These are phyloP conservation scores for Callipepla californica DNA, from an alignment of 2,113 vertebrate species.

Conservation along the genomic window DNA sequence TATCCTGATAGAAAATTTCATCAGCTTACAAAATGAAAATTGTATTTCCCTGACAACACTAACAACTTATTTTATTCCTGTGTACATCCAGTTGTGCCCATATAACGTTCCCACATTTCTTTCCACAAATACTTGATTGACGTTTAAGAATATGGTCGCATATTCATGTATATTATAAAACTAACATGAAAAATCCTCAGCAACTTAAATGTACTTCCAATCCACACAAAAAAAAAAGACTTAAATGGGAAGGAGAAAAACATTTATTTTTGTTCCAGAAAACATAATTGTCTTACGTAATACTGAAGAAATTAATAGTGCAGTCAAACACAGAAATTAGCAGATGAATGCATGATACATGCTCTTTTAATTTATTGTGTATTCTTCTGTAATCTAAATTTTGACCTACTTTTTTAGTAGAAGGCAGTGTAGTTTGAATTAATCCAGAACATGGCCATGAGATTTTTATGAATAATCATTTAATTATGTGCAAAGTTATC, in stretches of 20 bases:
- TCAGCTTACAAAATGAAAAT: not conserved
- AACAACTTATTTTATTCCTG: not conserved
- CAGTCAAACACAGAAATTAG: not conserved
- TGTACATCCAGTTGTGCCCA: fast-evolving
- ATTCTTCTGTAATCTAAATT: not conserved
- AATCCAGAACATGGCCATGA: not conserved
- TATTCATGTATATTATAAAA: not conserved
- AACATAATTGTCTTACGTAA: not conserved
- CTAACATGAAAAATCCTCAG: not conserved
- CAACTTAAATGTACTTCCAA: not conserved
- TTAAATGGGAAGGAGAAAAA: not conserved
- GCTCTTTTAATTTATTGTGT: not conserved
- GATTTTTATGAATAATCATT: not conserved
- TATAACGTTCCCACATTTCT: not conserved
- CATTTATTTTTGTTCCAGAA: not conserved
- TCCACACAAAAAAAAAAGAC: not conserved
- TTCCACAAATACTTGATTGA: not conserved
- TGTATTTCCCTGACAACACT: not conserved
- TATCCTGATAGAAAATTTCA: not conserved
- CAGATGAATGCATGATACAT: not conserved
- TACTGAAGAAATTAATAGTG: not conserved
- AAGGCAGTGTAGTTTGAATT: not conserved
- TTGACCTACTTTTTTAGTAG: not conserved
- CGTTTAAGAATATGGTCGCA: not conserved
- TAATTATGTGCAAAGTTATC: not conserved